Percentiles rank a stretch among this genome's conserved stretches.
Conservation (phyloP, 2,113 vertebrate genomes). For the Tiliqua scincoides region DNA sequence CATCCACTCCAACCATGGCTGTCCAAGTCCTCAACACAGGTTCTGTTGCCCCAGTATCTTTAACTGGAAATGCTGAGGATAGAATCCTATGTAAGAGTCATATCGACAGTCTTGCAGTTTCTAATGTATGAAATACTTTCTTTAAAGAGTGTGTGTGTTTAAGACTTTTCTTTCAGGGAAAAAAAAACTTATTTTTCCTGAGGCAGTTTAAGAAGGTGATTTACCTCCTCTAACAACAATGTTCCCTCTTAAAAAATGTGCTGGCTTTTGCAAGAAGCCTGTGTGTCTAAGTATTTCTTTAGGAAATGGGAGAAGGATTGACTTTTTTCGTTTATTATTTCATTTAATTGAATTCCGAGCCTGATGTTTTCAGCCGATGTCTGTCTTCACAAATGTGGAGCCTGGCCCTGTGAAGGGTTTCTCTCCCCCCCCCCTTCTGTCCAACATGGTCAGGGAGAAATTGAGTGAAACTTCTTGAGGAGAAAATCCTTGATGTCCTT, state of each 20-base stretch:
- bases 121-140: background rate
- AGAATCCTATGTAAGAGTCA: background rate
- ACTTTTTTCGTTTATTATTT: conserved; percentile 49
- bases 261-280: conserved; percentile 50
- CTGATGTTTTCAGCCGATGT: background rate
- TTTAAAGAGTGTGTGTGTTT: background rate
- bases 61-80: too few species aligned
- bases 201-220: conserved; percentile 49
- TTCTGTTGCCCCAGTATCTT: too few species aligned
- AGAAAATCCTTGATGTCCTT: conserved; percentile 29
- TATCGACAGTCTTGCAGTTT: background rate
- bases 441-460: conserved; percentile 25
- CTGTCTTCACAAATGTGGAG: conserved; percentile 37
- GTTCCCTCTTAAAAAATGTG: background rate
- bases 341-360: conserved; percentile 60
- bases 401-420: conserved; percentile 5
- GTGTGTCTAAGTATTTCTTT: conserved; percentile 13
- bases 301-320: conserved; percentile 48
- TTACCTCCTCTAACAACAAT: conserved; percentile 35
- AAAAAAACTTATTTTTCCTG: conserved; percentile 20
- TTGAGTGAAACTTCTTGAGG: conserved; percentile 19
- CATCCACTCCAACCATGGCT: too few species aligned
- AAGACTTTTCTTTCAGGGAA: background rate
- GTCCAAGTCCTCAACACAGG: too few species aligned
- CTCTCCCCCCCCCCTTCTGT: background rate